Evolutionary conservation across 2,113 vertebrate species (phyloP).

Genomic region (Tupaia tana): DNA sequence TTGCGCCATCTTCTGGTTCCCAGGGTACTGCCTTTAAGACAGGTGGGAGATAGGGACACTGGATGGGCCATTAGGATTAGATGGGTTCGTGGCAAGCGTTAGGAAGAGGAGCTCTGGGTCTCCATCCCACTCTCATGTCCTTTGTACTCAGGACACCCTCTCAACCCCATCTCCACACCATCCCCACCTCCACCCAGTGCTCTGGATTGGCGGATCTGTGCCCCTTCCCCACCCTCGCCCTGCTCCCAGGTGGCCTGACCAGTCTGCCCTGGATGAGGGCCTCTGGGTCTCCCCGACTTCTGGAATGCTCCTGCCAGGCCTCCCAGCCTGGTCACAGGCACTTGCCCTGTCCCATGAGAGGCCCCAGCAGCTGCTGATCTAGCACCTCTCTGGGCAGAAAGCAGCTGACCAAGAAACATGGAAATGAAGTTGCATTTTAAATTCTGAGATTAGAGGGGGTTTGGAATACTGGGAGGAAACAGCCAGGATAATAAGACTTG

Average conservation of each 20-base stretch:
- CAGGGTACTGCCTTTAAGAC: background rate
- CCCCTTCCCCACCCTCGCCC: background rate
- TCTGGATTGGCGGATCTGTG: background rate
- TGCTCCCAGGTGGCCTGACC: background rate
- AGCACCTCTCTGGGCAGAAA: background rate
- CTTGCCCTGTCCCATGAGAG: background rate
- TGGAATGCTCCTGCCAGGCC: too few relatives aligned
- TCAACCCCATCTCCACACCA: rapidly evolving
- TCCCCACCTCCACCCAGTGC: too few relatives aligned
- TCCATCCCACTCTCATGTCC: background rate
- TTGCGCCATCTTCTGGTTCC: too few relatives aligned
- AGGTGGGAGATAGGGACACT: rapidly evolving
- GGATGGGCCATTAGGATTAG: background rate
- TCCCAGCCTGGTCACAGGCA: background rate
- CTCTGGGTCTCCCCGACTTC: background rate
- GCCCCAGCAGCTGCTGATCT: background rate
- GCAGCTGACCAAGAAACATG: slow-evolving; percentile 16
- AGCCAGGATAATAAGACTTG: background rate
- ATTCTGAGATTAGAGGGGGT: slow-evolving; percentile 29
- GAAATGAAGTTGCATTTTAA: slow-evolving; percentile 37
- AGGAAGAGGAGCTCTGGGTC: background rate
- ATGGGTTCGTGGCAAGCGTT: background rate
- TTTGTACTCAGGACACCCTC: background rate
- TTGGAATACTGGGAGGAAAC: background rate
- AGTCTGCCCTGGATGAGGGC: background rate